Evolutionary conservation across 2,113 vertebrate genomes (phyloP), one percentile per base, ranked within the genome.

Genomic region (Scalopus aquaticus): DNA sequence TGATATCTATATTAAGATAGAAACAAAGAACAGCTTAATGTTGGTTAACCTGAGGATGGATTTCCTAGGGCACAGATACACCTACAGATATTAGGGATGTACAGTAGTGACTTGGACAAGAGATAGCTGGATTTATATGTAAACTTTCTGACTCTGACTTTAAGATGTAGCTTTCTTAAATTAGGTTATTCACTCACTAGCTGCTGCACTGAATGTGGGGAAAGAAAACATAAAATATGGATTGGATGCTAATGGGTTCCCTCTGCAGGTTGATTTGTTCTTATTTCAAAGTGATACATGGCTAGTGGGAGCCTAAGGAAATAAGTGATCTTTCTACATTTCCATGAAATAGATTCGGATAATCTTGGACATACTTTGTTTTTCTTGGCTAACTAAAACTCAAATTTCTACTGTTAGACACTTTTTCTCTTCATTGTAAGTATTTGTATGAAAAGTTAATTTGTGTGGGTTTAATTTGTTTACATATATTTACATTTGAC

Each of bases 391-490:
- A 86, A 85, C 39, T 93, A 83, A 97, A 97, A 91, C 70, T 65
- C n/a, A 95, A 94, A 87, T 96, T 96, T 96, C 69, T 83, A 80
- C 92, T 94, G 91, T 96, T 86, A 94, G 78, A 78, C 86, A 88
- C 16, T 60, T 90, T 70, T 89, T 62, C 76, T 95, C 70, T 95
- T 94, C 96, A 95, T 93, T 96, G 35, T 94, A 94, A 93, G 65
- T 83, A 62, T 76, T 96, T 92, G 56, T 87, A 91, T 95, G 90
- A 89, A 95, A 97, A 97, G 96, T 94, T 96, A 96, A 95, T 95
- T 96, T 97, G 93, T 92, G 93, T 97, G 96, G 96, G 90, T 96
- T 97, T 97, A 97, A 97, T 95, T 96, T 97, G 97, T 97, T 97
- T 97, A 96, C 95, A 96, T 96, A 95, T 96, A 96, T 97, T 97